Evolutionary conservation across 2,797 vertebrate genomes (phyloP).

Genomic region (Lindbergichthys nudifrons): DNA sequence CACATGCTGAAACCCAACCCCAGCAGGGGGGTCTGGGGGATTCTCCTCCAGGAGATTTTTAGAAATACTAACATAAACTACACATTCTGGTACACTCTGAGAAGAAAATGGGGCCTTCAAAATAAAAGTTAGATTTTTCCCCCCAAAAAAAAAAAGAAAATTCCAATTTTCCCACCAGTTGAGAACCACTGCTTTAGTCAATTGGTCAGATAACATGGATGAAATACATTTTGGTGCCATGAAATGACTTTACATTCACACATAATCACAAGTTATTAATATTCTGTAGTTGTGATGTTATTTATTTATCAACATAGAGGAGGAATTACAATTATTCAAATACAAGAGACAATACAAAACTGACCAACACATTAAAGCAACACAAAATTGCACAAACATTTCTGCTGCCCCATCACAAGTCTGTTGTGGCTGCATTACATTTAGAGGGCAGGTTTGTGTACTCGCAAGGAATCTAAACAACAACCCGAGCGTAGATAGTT

Average conservation of each 20-base stretch:
- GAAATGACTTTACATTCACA: not conserved
- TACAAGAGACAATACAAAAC: not conserved
- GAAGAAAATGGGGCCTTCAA: too few relatives aligned
- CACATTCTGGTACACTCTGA: too few relatives aligned
- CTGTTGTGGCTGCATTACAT: not conserved
- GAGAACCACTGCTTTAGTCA: constrained; percentile 1
- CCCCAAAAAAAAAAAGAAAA: too few relatives aligned
- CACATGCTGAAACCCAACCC: too few relatives aligned
- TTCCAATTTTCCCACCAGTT: too few relatives aligned
- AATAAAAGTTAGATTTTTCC: too few relatives aligned
- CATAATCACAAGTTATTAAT: not conserved
- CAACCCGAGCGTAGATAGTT: constrained; percentile 19
- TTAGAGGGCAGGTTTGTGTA: constrained; percentile 5
- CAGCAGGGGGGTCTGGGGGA: too few relatives aligned
- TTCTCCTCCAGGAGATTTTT: too few relatives aligned
- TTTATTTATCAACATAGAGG: not conserved
- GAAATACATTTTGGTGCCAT: not conserved
- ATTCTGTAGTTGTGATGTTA: not conserved
- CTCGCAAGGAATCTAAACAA: constrained; percentile 15
- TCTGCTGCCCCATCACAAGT: not conserved
- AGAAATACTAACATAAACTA: too few relatives aligned
- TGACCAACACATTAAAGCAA: not conserved
- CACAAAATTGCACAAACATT: not conserved
- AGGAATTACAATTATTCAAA: not conserved
- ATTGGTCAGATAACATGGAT: not conserved